Evolutionary conservation across 2,113 vertebrate species (phyloP).

Genomic region (Boleophthalmus pectinirostris): DNA sequence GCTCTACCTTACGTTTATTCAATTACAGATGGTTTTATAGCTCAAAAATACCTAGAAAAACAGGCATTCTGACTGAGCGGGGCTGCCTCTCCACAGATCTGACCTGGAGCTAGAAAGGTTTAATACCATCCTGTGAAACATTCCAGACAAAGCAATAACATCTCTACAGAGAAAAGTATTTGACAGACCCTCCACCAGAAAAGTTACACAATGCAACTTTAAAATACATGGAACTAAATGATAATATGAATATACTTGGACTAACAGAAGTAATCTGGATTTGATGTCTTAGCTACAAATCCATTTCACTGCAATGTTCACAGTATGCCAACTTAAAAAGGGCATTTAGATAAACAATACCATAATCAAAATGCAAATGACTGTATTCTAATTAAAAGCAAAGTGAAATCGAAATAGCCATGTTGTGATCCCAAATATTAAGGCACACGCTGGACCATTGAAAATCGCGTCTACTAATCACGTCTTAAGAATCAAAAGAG

Average conservation of each 20-base stretch:
- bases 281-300: neutral
- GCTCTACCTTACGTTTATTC: too few relatives aligned
- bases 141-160: too few relatives aligned
- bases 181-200: too few relatives aligned
- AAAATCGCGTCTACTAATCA: neutral
- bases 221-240: too few relatives aligned
- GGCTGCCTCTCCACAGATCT: too few relatives aligned
- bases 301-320: neutral
- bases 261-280: neutral
- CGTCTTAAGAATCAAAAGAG: constrained; percentile 2
- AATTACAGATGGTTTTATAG: too few relatives aligned
- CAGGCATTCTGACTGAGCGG: too few relatives aligned
- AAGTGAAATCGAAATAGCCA: neutral
- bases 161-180: too few relatives aligned
- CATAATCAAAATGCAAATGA: neutral
- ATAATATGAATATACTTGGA: neutral
- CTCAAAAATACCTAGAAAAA: too few relatives aligned
- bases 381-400: neutral
- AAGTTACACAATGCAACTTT: too few relatives aligned
- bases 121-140: too few relatives aligned
- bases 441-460: neutral
- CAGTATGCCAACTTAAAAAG: neutral
- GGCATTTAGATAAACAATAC: neutral
- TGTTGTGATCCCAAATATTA: neutral
- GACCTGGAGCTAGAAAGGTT: too few relatives aligned